phyloP scores from a whole-genome alignment of 1,140 invertebrate genomes.

The Leptestheria dahalacensis region DNA sequence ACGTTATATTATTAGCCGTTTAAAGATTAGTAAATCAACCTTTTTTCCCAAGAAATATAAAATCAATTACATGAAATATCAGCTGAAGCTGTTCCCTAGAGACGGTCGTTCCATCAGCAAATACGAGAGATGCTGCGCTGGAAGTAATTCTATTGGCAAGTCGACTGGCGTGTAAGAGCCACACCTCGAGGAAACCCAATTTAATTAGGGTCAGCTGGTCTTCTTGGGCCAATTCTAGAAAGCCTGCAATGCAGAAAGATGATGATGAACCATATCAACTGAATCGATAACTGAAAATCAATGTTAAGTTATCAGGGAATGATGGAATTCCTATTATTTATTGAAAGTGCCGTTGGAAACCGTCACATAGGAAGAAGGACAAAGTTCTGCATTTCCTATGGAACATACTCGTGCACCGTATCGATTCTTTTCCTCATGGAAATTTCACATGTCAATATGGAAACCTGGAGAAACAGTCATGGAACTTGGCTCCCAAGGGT shows the following conservation, averaged over 20 bases:
- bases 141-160: constrained; percentile 51
- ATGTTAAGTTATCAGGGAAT: not conserved
- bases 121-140: constrained; percentile 62
- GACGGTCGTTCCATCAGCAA: constrained; percentile 79
- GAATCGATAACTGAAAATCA: not conserved
- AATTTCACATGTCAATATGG: too few relatives aligned
- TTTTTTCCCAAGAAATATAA: not conserved
- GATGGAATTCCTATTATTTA: not conserved
- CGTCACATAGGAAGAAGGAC: not conserved
- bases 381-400: constrained; percentile 16
- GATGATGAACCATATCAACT: too few relatives aligned
- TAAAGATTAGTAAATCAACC: not conserved
- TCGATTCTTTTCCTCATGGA: too few relatives aligned
- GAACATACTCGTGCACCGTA: too few relatives aligned
- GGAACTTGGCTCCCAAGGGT: too few relatives aligned
- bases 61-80: constrained; percentile 70
- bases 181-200: constrained; percentile 90
- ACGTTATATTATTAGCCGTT: constrained; percentile 53
- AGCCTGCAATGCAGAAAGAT: constrained; percentile 34
- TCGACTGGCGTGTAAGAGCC: constrained; percentile 71
- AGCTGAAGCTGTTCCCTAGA: constrained; percentile 70
- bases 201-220: constrained; percentile 90
- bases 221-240: constrained; percentile 71
- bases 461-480: too few relatives aligned
- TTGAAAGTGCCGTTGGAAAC: not conserved